These are phyloP conservation scores for Ophiothrix spiculata DNA, from an alignment of 35 echinoderm and acorn worm genomes.

Conservation along the genomic window DNA sequence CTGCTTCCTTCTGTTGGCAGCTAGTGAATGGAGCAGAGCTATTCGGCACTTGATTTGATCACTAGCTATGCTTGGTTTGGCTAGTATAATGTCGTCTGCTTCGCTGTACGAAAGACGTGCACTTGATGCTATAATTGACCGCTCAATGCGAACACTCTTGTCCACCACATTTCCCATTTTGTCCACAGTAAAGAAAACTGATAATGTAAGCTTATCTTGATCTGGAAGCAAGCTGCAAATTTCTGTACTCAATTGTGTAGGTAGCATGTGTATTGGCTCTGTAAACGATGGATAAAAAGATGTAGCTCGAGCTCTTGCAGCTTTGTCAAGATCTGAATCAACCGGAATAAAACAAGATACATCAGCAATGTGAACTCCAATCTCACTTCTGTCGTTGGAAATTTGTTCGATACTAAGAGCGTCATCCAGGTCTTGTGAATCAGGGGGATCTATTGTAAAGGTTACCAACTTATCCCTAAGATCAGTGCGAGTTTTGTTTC, in stretches of 20 bases:
- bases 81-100: slow-evolving; percentile 37
- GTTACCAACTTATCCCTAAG: slow-evolving; percentile 34
- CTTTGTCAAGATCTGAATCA: slow-evolving; percentile 47
- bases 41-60: neutral
- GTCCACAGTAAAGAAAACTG: slow-evolving; percentile 51
- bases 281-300: slow-evolving; percentile 57
- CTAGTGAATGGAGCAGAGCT: slow-evolving; percentile 38
- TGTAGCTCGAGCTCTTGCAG: slow-evolving; percentile 53
- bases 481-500: slow-evolving; percentile 47
- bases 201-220: slow-evolving; percentile 57
- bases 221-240: slow-evolving; percentile 52
- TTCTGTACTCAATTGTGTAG: slow-evolving; percentile 31
- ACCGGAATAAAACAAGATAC: slow-evolving; percentile 63
- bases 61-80: neutral
- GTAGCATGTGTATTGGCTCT: slow-evolving; percentile 81
- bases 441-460: slow-evolving; percentile 88
- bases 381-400: slow-evolving; percentile 6
- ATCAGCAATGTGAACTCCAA: slow-evolving; percentile 97
- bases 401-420: slow-evolving; percentile 60
- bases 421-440: slow-evolving; percentile 69
- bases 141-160: slow-evolving; percentile 1
- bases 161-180: slow-evolving; percentile 27
- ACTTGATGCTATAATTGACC: slow-evolving; percentile 42
- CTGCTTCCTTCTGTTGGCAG: slow-evolving; percentile 1
- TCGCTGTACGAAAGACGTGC: slow-evolving; percentile 36